Conservation (phyloP, 2,797 vertebrate species). For the Momotus momota region DNA sequence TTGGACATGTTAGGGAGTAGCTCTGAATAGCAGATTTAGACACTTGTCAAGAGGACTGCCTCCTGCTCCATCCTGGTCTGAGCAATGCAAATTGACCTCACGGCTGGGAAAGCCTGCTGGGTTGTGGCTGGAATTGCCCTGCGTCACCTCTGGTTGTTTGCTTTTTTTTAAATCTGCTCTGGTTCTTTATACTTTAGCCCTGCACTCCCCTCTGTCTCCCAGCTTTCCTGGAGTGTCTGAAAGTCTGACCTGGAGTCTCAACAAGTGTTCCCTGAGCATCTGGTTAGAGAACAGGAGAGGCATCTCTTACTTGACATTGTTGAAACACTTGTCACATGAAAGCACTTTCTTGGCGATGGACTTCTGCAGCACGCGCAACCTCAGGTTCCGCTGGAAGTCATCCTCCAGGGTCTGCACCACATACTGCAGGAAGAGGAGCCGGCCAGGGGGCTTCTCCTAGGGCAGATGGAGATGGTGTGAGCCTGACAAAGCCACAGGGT, state of each 20-base stretch:
- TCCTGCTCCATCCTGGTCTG: neutral
- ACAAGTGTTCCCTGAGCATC: neutral
- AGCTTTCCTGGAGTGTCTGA: neutral
- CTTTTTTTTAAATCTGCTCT: neutral
- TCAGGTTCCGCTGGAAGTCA: slow-evolving; percentile 85
- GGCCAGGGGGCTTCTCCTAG: slow-evolving; percentile 79
- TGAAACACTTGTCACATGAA: slow-evolving; percentile 86
- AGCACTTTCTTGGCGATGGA: slow-evolving; percentile 87
- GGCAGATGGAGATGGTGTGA: neutral
- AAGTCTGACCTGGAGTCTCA: neutral
- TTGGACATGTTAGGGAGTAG: neutral
- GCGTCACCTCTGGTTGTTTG: neutral
- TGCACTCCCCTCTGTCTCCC: neutral
- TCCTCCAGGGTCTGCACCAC: slow-evolving; percentile 92
- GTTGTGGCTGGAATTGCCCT: neutral
- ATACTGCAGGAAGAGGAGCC: slow-evolving; percentile 88
- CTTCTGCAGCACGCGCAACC: slow-evolving; percentile 73
- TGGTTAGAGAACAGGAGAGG: neutral
- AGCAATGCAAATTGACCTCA: neutral
- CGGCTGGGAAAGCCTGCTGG: neutral
- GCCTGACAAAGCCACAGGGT: neutral
- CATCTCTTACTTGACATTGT: slow-evolving; percentile 84
- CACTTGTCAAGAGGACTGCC: neutral
- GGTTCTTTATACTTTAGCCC: neutral
- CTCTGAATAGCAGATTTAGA: neutral